Evolutionary conservation across 2,888 invertebrate genomes (phyloP).

Genomic region (Pandemis heparana): DNA sequence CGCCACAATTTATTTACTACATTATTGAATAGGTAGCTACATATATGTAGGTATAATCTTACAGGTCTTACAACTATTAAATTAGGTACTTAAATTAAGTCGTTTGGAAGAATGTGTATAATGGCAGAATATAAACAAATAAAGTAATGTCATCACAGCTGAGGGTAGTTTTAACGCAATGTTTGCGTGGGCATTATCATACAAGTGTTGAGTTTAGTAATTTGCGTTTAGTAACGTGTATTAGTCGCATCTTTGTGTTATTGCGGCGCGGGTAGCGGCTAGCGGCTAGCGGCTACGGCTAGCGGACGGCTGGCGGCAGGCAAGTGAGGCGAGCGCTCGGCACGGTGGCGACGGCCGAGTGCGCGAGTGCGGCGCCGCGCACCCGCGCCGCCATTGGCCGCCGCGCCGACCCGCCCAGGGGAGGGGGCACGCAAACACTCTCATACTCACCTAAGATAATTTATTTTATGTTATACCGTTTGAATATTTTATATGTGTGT

Average conservation of each 20-base stretch:
- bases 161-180: neutral
- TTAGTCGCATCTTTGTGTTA: too few relatives aligned
- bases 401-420: constrained; percentile 77
- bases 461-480: constrained; percentile 86
- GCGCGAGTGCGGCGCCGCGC: constrained; percentile 74
- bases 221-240: too few relatives aligned
- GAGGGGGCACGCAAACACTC: constrained; percentile 81
- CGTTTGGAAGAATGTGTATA: too few relatives aligned
- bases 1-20: too few relatives aligned
- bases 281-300: neutral
- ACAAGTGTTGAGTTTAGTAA: neutral
- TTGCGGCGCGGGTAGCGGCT: too few relatives aligned
- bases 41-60: too few relatives aligned
- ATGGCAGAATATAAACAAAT: too few relatives aligned
- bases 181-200: neutral
- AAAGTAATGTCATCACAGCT: neutral
- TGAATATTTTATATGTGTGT: constrained; percentile 86
- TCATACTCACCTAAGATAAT: constrained; percentile 84
- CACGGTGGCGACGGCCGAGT: constrained; percentile 51
- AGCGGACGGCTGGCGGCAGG: constrained; percentile 45
- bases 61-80: too few relatives aligned
- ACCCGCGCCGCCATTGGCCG: constrained; percentile 87
- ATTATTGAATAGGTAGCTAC: too few relatives aligned
- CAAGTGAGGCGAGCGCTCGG: constrained; percentile 52
- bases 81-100: too few relatives aligned